These are phyloP conservation scores for Rhopilema esculentum DNA, from an alignment of 30 jellyfish, hydroid and myxozoan genomes.

Conservation along the genomic window DNA sequence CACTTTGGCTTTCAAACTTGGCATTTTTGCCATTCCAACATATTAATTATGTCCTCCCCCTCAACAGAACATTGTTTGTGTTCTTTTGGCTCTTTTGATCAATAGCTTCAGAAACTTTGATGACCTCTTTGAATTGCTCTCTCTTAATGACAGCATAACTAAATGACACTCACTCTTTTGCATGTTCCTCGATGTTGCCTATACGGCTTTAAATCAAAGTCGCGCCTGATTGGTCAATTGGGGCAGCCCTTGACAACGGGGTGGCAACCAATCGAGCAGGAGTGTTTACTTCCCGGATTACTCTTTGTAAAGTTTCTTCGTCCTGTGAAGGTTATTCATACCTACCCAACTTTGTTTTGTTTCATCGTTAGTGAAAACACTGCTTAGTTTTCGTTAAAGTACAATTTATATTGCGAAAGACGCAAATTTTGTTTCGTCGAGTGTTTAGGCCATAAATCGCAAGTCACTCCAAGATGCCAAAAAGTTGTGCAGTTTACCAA, in stretches of 20 bases:
- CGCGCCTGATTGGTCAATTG: neutral
- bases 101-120: too few relatives aligned
- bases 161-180: too few relatives aligned
- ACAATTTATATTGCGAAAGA: neutral
- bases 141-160: too few relatives aligned
- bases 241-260: neutral
- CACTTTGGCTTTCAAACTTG: too few relatives aligned
- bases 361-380: neutral
- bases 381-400: neutral
- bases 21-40: too few relatives aligned
- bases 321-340: neutral
- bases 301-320: neutral
- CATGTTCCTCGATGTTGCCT: too few relatives aligned
- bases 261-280: neutral
- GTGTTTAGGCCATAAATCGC: neutral
- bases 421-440: neutral
- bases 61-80: too few relatives aligned
- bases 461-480: conserved; percentile 11
- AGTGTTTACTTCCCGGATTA: neutral
- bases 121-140: too few relatives aligned
- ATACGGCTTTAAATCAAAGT: neutral
- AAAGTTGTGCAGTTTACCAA: conserved; percentile 15
- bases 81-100: too few relatives aligned
- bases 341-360: neutral
- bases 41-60: too few relatives aligned